phyloP scores from a whole-genome alignment of 2,113 vertebrate genomes.

The Prietella phreatophila region DNA sequence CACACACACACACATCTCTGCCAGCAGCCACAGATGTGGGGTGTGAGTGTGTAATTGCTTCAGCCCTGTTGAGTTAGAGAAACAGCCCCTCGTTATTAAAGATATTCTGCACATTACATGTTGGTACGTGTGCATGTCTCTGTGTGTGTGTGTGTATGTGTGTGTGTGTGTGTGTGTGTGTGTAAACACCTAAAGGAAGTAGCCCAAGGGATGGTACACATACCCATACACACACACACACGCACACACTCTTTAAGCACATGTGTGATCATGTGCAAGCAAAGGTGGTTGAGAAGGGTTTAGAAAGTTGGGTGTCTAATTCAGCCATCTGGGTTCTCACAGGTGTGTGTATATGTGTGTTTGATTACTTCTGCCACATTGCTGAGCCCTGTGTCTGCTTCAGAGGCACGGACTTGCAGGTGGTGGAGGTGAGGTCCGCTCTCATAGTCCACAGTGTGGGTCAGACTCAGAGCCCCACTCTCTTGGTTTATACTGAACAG shows the following conservation, averaged over 20 bases:
- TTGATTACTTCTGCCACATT: conserved; percentile 78
- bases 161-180: conserved; percentile 15
- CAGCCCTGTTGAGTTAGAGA: not conserved
- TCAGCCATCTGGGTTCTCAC: not conserved
- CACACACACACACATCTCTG: conserved; percentile 22
- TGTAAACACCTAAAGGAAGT: not conserved
- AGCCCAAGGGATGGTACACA: not conserved
- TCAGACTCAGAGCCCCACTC: conserved; percentile 79
- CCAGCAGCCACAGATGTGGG: conserved; percentile 30
- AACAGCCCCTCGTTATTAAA: conserved; percentile 12
- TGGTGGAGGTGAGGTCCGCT: conserved; percentile 79
- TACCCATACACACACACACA: not conserved
- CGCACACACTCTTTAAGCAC: not conserved
- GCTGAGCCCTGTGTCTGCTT: conserved; percentile 78
- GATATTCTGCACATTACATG: not conserved
- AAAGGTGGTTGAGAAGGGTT: not conserved
- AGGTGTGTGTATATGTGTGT: conserved; percentile 17
- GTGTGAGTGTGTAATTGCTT: conserved; percentile 21
- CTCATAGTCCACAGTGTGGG: conserved; percentile 78
- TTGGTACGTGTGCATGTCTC: conserved; percentile 35
- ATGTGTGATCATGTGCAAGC: not conserved
- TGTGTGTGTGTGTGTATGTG: conserved; percentile 15
- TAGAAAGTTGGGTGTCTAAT: not conserved
- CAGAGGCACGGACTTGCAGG: conserved; percentile 78
- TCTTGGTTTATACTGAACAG: conserved; percentile 81